Conservation (phyloP, 2,888 invertebrate genomes). For the Euphydryas editha region DNA sequence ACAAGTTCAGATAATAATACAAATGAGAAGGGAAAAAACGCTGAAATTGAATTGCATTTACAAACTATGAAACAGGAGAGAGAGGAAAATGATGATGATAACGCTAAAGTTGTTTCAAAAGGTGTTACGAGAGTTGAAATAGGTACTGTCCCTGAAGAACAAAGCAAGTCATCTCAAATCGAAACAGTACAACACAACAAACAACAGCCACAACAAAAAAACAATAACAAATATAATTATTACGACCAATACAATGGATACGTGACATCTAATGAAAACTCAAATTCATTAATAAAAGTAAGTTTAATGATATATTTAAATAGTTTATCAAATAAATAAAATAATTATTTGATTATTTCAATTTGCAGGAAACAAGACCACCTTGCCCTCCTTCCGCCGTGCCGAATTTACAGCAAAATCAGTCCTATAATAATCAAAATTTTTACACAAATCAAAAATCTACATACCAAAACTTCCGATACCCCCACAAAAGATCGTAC, state of each 20-base stretch:
- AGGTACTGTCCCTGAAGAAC: not conserved
- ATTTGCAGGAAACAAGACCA: slow-evolving; percentile 1
- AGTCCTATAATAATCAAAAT: not conserved
- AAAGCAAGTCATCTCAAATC: not conserved
- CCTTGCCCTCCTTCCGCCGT: not conserved
- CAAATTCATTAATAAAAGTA: not conserved
- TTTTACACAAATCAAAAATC: not conserved
- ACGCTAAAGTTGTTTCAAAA: not conserved
- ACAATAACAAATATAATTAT: not conserved
- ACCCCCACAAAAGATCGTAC: not conserved
- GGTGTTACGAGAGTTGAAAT: no score
- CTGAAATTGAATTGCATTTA: not conserved
- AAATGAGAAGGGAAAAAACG: not conserved
- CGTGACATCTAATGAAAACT: not conserved
- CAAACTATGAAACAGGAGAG: slow-evolving; percentile 2
- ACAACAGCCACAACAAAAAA: not conserved
- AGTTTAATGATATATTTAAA: not conserved
- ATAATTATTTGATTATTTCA: not conserved
- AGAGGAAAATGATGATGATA: not conserved
- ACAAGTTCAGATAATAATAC: not conserved
- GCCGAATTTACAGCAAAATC: not conserved
- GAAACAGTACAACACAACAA: not conserved
- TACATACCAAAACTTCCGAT: not conserved
- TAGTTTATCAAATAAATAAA: not conserved
- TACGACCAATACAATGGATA: not conserved